phyloP scores from a whole-genome alignment of 2,113 vertebrate species.

The Phaethon lepturus region DNA sequence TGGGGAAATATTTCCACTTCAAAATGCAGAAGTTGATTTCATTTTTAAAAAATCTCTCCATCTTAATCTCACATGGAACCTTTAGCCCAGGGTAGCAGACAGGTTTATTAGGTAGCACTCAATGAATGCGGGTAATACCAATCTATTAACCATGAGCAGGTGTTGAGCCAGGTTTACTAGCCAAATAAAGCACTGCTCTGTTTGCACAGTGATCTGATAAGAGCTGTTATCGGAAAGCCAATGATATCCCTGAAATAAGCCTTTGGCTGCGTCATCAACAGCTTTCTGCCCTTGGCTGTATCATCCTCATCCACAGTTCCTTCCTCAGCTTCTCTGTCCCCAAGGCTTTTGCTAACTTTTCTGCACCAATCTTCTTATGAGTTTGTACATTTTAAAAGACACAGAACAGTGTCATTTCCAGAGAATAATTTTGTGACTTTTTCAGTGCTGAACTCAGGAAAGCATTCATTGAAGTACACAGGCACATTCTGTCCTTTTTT shows the following conservation, averaged over 20 bases:
- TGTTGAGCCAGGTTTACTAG: not conserved
- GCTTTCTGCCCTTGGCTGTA: not conserved
- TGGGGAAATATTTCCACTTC: not conserved
- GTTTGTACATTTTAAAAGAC: not conserved
- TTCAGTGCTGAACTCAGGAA: not conserved
- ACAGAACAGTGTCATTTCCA: not conserved
- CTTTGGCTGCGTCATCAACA: not conserved
- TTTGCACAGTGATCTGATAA: not conserved
- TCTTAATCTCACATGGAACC: not conserved
- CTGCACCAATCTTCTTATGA: not conserved
- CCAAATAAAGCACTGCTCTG: not conserved
- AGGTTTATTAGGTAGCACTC: not conserved
- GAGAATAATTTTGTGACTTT: not conserved
- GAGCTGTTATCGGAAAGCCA: not conserved
- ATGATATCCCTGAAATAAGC: not conserved
- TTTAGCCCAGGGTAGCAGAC: not conserved
- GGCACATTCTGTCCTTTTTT: not conserved
- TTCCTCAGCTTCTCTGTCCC: not conserved
- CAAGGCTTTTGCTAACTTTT: not conserved
- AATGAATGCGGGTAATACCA: not conserved
- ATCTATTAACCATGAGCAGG: not conserved
- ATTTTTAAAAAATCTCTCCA: not conserved
- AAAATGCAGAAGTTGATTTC: not conserved
- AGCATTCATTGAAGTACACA: not conserved
- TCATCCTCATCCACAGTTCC: not conserved